These are phyloP conservation scores for Mustela nigripes DNA, from an alignment of 2,113 vertebrate genomes.

Conservation along the genomic window DNA sequence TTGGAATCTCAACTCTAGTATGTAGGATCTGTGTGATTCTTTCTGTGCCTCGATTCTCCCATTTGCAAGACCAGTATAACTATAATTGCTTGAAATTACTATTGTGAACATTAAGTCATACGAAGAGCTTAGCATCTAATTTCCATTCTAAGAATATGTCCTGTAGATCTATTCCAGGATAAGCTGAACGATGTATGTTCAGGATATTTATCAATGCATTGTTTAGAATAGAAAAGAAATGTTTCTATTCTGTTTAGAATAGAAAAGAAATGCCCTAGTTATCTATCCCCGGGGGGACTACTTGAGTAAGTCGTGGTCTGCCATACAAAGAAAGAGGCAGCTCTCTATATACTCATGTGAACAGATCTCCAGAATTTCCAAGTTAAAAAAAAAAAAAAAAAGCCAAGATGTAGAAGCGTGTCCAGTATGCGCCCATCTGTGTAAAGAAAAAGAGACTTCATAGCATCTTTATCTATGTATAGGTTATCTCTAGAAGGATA, in stretches of 20 bases:
- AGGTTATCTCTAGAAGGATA: conserved; percentile 45
- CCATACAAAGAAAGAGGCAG: conserved; percentile 24
- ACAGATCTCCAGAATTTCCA: conserved; percentile 56
- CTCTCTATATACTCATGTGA: not conserved
- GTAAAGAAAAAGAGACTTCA: conserved; percentile 51
- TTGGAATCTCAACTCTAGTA: not conserved
- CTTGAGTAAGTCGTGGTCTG: conserved; percentile 39
- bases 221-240: conserved; percentile 57
- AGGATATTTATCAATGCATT: not conserved
- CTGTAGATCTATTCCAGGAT: conserved; percentile 1
- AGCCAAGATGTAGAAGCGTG: not conserved
- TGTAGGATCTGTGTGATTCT: conserved; percentile 34
- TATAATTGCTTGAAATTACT: conserved; percentile 31
- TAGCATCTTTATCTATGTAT: not conserved
- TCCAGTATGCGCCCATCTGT: conserved; percentile 27
- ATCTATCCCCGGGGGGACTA: not conserved
- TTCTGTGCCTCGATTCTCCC: conserved; percentile 34
- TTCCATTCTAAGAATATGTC: conserved; percentile 58
- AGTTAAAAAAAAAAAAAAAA: conserved; percentile 58
- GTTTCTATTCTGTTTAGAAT: not conserved
- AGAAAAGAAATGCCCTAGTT: conserved; percentile 55
- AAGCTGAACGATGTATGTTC: conserved; percentile 25
- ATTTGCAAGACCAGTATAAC: conserved; percentile 51
- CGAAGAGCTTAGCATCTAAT: conserved; percentile 44
- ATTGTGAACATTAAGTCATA: conserved; percentile 1